A percentile compares a stretch with the other conserved stretches of the same genome.
phyloP scores from a whole-genome alignment of 2,797 vertebrate genomes.

The Pseudocheirus occidentalis region DNA sequence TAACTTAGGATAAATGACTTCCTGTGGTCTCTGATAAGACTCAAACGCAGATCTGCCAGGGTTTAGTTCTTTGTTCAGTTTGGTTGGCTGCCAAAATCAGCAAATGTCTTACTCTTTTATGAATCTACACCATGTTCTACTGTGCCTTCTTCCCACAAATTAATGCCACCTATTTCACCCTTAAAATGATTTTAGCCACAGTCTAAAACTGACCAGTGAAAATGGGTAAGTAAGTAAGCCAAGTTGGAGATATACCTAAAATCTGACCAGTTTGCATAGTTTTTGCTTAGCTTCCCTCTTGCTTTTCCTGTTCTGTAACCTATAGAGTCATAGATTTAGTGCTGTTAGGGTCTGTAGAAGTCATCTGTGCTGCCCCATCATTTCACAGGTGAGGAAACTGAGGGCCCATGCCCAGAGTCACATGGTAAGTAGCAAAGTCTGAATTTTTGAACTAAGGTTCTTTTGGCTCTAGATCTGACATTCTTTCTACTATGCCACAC shows the following conservation, averaged over 20 bases:
- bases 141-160: neutral
- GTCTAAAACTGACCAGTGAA: neutral
- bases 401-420: neutral
- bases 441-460: neutral
- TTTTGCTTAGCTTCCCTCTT: neutral
- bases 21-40: neutral
- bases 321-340: neutral
- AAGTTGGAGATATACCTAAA: neutral
- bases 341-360: neutral
- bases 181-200: neutral
- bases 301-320: neutral
- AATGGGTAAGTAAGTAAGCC: neutral
- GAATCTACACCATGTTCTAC: neutral
- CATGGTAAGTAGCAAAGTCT: neutral
- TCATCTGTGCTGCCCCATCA: neutral
- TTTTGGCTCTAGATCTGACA: neutral
- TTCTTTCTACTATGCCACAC: neutral
- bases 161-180: neutral
- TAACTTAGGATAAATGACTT: neutral
- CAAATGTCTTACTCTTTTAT: neutral
- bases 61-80: neutral
- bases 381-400: neutral
- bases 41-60: neutral
- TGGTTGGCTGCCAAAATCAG: neutral
- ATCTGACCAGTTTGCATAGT: neutral